Conservation (phyloP, 2,113 vertebrate species). For the Actinemys pallida region DNA sequence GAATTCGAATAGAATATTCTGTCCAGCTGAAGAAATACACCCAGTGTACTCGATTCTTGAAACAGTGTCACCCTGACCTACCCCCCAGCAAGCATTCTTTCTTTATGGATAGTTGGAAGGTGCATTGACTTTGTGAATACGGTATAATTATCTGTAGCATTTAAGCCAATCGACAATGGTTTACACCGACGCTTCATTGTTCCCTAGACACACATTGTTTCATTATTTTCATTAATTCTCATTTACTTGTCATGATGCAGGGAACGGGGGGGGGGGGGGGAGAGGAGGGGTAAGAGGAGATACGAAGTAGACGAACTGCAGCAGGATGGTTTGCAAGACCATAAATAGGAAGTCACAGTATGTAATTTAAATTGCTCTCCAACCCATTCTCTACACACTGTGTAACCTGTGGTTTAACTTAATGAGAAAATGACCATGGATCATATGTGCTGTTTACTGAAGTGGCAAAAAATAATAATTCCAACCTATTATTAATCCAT, state of each 20-base stretch:
- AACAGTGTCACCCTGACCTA: slow-evolving; percentile 62
- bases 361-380: background rate
- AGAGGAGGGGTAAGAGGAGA: background rate
- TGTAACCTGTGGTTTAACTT: background rate
- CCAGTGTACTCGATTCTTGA: background rate
- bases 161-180: slow-evolving; percentile 66
- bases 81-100: slow-evolving; percentile 11
- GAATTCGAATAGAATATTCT: background rate
- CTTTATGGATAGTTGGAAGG: slow-evolving; percentile 37
- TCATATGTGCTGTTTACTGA: background rate
- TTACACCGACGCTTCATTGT: slow-evolving; percentile 60
- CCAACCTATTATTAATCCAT: background rate
- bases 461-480: background rate
- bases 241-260: slow-evolving; percentile 76
- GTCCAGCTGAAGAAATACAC: background rate
- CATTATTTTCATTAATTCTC: slow-evolving; percentile 69
- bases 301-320: background rate
- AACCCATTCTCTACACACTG: background rate
- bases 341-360: background rate
- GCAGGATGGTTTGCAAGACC: background rate
- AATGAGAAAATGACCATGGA: too few species aligned
- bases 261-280: slow-evolving; percentile 33
- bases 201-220: slow-evolving; percentile 69
- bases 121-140: slow-evolving; percentile 30
- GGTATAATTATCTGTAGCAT: slow-evolving; percentile 56